Evolutionary conservation across 2,888 invertebrate genomes (phyloP).

Genomic region (Isotomurus palustris): DNA sequence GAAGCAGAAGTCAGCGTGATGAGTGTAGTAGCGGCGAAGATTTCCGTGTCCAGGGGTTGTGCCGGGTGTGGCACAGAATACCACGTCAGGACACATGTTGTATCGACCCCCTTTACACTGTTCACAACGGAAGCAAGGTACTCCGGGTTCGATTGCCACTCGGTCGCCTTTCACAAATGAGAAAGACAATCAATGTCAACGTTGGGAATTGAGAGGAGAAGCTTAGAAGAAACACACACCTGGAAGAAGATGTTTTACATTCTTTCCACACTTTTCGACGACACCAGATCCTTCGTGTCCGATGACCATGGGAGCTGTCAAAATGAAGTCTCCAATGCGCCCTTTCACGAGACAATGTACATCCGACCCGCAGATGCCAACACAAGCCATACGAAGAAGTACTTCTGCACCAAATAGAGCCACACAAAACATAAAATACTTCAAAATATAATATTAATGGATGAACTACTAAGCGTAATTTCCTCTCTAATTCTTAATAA

Average conservation of each 20-base stretch:
- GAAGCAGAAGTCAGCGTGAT: slow-evolving; percentile 83
- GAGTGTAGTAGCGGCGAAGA: slow-evolving; percentile 77
- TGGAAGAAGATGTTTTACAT: slow-evolving; percentile 55
- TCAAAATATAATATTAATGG: background rate
- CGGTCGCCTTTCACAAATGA: background rate
- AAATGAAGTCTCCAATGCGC: slow-evolving; percentile 77
- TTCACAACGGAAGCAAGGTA: slow-evolving; percentile 76
- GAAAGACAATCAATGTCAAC: background rate
- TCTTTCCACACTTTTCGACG: slow-evolving; percentile 67
- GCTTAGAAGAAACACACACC: slow-evolving; percentile 50
- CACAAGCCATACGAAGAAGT: slow-evolving; percentile 77
- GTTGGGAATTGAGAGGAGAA: too few species aligned
- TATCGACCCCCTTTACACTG: slow-evolving; percentile 85
- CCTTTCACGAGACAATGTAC: slow-evolving; percentile 87
- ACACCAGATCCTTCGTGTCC: slow-evolving; percentile 78
- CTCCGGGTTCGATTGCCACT: slow-evolving; percentile 61
- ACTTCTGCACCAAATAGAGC: slow-evolving; percentile 71
- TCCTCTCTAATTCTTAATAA: background rate
- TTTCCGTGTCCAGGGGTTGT: slow-evolving; percentile 92
- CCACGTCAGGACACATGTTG: slow-evolving; percentile 81
- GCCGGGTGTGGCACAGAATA: slow-evolving; percentile 96
- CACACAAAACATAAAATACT: background rate
- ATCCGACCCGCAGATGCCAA: slow-evolving; percentile 94
- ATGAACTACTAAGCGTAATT: too few species aligned
- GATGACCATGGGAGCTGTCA: slow-evolving; percentile 84